Evolutionary conservation across 2,888 invertebrate species (phyloP), one percentile per base, ranked within the genome.

Genomic region (Drosophila stalkeri): DNA sequence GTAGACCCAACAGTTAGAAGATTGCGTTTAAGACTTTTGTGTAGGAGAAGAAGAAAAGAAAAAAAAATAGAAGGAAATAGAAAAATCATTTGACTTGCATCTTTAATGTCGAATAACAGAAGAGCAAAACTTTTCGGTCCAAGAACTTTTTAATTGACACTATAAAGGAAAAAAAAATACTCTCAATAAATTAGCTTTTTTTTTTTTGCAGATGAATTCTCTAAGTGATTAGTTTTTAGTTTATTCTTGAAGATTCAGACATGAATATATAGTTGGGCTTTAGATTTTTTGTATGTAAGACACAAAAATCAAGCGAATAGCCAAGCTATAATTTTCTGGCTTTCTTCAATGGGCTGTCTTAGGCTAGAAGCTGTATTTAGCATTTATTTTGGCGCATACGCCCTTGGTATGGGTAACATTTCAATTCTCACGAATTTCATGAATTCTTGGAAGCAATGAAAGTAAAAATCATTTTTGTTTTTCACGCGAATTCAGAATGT

Each of bases 61-160:
- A 46, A 43, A 3, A 14, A 23, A 55, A 72, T 39, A 41, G 7
- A 64, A 46, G 12, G 14, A 31, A 56, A 68, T 43, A 44, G 41
- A 20, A 73, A 69, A 66, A 57, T 54, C 54, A 63, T 69, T 73
- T 59, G 16, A 31, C 23, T 56, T 43, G 55, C 56, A 33, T 35
- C 18, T 9, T 61, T 44, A 57, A 59, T 67, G 18, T 16, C n/a
- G 31, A 46, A 35, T 33, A 51, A 51, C 49, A 51, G n/a, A 55
- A 20, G 11, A n/a, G 18, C 12, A 33, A 16, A 57, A 35, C 35
- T 56, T 56, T 49, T 18, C 31, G 18, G 31, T 44, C 3, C 18
- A 20, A 60, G 14, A 59, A 59, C 54, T 59, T 69, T 55, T 59
- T 73, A 62, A 62, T 72, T 71, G 51, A 33, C 51, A 51, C 33